phyloP scores from a whole-genome alignment of 2,888 invertebrate species.

The Drosophila kokeensis region DNA sequence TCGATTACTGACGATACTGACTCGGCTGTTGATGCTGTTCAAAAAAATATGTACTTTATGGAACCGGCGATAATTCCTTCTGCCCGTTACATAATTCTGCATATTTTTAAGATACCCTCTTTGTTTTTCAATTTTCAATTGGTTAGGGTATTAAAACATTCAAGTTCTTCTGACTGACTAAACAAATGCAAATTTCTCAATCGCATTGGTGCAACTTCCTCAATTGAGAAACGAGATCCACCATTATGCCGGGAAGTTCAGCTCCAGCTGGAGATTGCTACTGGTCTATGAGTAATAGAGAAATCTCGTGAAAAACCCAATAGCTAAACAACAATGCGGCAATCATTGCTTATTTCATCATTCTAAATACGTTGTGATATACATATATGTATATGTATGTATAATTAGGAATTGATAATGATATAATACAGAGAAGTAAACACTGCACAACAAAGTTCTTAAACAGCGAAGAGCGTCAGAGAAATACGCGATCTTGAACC shows the following conservation, averaged over 20 bases:
- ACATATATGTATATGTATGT: too few species aligned
- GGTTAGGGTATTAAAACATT: neutral
- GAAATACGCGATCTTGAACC: constrained; percentile 31
- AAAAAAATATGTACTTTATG: neutral
- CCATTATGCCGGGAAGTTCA: constrained; percentile 37
- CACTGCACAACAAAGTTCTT: constrained; percentile 12
- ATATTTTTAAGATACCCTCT: neutral
- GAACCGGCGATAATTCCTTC: neutral
- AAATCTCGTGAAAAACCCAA: constrained; percentile 50
- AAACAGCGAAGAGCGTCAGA: neutral
- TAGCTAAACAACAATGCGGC: constrained; percentile 1
- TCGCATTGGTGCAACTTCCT: constrained; percentile 42
- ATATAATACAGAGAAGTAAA: neutral
- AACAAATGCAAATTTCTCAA: constrained; percentile 45
- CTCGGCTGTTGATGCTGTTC: neutral
- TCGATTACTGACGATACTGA: neutral
- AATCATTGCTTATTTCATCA: constrained; percentile 9
- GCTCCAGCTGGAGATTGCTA: neutral
- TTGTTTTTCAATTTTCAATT: neutral
- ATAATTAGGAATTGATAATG: neutral
- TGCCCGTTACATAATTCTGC: neutral
- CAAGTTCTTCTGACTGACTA: constrained; percentile 4
- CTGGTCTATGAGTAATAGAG: constrained; percentile 49
- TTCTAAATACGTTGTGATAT: neutral
- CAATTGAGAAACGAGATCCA: constrained; percentile 20